Evolutionary conservation across 2,113 vertebrate genomes (phyloP).

Genomic region (Nerophis ophidion): DNA sequence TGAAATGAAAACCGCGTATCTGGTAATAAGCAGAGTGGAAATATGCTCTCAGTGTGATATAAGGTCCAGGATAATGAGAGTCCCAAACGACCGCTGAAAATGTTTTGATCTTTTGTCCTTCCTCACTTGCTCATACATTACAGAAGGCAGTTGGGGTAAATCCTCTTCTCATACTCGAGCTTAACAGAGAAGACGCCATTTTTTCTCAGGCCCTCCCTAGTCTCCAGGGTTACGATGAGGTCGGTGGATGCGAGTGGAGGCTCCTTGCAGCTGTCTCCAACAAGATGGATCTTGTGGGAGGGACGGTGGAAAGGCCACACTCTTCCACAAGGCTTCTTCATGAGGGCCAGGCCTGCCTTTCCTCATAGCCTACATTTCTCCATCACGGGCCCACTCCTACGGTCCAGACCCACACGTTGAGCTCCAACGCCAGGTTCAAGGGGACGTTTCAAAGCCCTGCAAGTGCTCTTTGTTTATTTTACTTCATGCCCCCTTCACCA

Average conservation of each 20-base stretch:
- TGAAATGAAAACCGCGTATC: conserved; percentile 21
- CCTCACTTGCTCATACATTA: conserved; percentile 41
- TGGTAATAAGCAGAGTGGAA: conserved; percentile 37
- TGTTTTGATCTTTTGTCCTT: conserved; percentile 57
- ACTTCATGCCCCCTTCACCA: conserved; percentile 22
- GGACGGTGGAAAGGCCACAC: conserved; percentile 58
- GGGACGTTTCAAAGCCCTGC: conserved; percentile 56
- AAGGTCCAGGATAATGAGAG: conserved; percentile 24
- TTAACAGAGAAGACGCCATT: conserved; percentile 61
- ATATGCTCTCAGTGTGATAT: conserved; percentile 27
- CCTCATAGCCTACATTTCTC: conserved; percentile 59
- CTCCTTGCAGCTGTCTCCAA: conserved; percentile 58
- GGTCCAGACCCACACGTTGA: conserved; percentile 31
- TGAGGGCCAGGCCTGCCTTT: conserved; percentile 65
- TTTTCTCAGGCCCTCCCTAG: conserved; percentile 65
- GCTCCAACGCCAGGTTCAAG: conserved; percentile 56
- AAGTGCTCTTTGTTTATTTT: conserved; percentile 63
- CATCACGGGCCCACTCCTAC: conserved; percentile 46
- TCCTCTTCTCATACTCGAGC: conserved; percentile 51
- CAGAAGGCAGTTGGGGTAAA: conserved; percentile 52
- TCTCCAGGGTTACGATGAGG: conserved; percentile 62
- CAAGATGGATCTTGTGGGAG: conserved; percentile 66
- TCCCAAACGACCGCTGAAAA: conserved; percentile 36
- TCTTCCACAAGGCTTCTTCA: conserved; percentile 53
- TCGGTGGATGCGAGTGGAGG: conserved; percentile 60